Conservation (phyloP, 2,888 invertebrate genomes). For the Ashinkailepas kermadecensis region DNA sequence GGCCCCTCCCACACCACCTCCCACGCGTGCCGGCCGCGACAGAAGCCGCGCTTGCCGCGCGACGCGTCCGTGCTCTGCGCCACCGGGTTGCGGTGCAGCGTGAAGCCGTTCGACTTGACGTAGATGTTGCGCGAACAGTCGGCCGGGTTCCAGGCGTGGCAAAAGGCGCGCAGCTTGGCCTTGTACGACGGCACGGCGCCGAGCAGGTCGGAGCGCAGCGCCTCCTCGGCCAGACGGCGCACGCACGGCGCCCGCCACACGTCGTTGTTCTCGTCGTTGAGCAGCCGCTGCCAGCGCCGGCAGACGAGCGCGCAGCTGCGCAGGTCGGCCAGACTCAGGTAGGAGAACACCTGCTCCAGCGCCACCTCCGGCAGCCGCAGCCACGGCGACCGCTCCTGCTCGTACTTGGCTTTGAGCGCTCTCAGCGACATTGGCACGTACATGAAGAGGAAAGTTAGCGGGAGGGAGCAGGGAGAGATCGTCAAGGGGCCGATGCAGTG, state of each 20-base stretch:
- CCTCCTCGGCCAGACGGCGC: constrained; percentile 74
- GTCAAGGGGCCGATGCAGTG: too few species aligned
- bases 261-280: constrained; percentile 89
- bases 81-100: constrained; percentile 93
- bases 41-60: constrained; percentile 77
- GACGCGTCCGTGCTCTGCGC: constrained; percentile 97
- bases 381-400: constrained; percentile 24
- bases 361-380: constrained; percentile 61
- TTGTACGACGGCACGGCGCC: constrained; percentile 82
- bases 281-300: constrained; percentile 81
- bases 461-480: too few species aligned
- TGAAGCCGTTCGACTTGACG: constrained; percentile 93
- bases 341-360: constrained; percentile 84
- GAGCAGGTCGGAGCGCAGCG: constrained; percentile 81
- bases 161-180: constrained; percentile 85
- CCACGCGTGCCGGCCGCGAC: constrained; percentile 91
- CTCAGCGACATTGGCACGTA: neutral
- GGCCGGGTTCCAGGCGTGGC: constrained; percentile 93
- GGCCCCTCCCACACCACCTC: constrained; percentile 99
- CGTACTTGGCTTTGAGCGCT: neutral
- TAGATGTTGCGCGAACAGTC: constrained; percentile 96
- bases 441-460: neutral
- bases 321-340: constrained; percentile 75
- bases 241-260: constrained; percentile 89
- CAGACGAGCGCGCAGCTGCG: constrained; percentile 85